Conservation (phyloP, 1,140 invertebrate genomes). For the Cotesia chilonis region DNA sequence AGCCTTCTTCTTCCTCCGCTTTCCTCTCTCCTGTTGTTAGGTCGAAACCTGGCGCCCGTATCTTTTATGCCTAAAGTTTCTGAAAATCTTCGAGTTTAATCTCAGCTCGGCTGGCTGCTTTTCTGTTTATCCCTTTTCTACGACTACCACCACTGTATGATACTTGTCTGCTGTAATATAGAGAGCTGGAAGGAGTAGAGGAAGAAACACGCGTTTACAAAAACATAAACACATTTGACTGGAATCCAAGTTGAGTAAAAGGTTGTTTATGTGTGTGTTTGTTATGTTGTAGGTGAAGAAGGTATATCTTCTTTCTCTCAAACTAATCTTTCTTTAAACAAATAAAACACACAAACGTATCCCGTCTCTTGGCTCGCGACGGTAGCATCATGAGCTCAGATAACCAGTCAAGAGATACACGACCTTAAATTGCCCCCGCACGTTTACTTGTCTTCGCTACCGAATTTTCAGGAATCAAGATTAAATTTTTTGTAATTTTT, state of each 20-base stretch:
- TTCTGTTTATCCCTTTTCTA: slow-evolving; percentile 10
- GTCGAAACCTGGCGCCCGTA: slow-evolving; percentile 54
- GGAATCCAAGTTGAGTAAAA: slow-evolving; percentile 8
- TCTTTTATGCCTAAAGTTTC: slow-evolving; percentile 58
- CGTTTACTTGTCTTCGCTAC: slow-evolving; percentile 56
- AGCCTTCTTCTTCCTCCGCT: slow-evolving; percentile 29
- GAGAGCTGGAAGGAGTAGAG: too few species aligned
- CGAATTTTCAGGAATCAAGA: slow-evolving; percentile 61
- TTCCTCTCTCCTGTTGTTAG: too few species aligned
- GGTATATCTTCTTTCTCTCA: slow-evolving; percentile 1
- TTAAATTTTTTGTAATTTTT: slow-evolving; percentile 46
- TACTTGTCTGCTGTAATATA: not conserved
- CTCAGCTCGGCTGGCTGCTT: slow-evolving; percentile 41
- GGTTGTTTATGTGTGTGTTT: slow-evolving; percentile 10
- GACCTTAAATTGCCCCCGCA: slow-evolving; percentile 55
- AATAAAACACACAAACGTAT: slow-evolving; percentile 5
- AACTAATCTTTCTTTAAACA: not conserved
- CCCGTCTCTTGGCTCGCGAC: slow-evolving; percentile 48
- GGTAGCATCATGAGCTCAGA: slow-evolving; percentile 60
- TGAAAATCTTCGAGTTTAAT: slow-evolving; percentile 60
- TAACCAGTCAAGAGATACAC: slow-evolving; percentile 56
- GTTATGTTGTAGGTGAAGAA: slow-evolving; percentile 27
- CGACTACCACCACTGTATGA: slow-evolving; percentile 11
- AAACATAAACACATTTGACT: slow-evolving; percentile 36
- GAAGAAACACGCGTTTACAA: slow-evolving; percentile 32